These are phyloP conservation scores for Calameuta filiformis DNA, from an alignment of 2,888 invertebrate genomes.

Conservation along the genomic window DNA sequence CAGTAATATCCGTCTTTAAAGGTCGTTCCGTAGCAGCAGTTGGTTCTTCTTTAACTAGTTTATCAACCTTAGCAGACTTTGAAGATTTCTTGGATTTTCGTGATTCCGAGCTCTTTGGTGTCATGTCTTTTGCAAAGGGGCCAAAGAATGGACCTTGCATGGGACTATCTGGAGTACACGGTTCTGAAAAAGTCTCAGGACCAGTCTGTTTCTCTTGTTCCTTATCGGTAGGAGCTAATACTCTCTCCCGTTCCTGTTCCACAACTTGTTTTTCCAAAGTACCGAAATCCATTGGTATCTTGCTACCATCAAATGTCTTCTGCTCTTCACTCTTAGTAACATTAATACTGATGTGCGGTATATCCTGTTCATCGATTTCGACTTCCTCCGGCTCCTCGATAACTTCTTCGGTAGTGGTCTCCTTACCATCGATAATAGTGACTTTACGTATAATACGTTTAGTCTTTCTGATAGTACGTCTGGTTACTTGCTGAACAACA, in stretches of 20 bases:
- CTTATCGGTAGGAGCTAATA: neutral
- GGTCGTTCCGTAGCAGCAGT: constrained; percentile 2
- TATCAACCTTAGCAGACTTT: neutral
- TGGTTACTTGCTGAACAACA: constrained; percentile 84
- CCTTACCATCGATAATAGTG: constrained; percentile 85
- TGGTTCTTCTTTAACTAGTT: constrained; percentile 8
- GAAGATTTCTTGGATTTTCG: constrained; percentile 9
- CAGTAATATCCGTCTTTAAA: neutral
- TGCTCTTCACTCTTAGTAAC: constrained; percentile 72
- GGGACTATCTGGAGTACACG: constrained; percentile 30
- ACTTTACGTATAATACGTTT: constrained; percentile 81
- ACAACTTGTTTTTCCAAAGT: neutral
- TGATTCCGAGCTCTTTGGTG: constrained; percentile 14
- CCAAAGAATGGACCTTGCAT: constrained; percentile 51
- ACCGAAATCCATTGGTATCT: constrained; percentile 5
- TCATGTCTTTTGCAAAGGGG: constrained; percentile 47
- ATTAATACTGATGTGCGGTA: constrained; percentile 78
- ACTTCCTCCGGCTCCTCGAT: constrained; percentile 86
- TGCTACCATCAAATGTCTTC: constrained; percentile 54
- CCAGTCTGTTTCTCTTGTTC: neutral
- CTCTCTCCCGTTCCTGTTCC: neutral
- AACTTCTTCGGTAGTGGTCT: constrained; percentile 84
- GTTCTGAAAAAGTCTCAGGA: neutral
- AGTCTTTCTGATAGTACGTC: constrained; percentile 80
- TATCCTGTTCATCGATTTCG: constrained; percentile 78